phyloP scores from a whole-genome alignment of 2,888 invertebrate genomes.

The Lasius platythorax region DNA sequence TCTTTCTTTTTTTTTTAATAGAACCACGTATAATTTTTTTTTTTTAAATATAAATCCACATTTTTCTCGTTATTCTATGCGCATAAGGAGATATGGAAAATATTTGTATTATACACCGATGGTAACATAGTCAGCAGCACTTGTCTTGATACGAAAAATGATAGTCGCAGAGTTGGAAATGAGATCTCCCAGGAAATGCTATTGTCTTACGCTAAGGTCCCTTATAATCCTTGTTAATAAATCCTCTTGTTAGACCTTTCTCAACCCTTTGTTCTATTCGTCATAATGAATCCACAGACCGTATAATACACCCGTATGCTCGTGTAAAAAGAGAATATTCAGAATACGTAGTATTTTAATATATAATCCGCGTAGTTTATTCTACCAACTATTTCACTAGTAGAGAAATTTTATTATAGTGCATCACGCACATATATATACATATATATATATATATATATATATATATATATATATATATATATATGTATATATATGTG shows the following conservation, averaged over 20 bases:
- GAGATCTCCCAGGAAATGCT: conserved; percentile 48
- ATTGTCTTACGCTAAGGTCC: conserved; percentile 48
- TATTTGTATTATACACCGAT: conserved; percentile 9
- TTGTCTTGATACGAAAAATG: conserved; percentile 37
- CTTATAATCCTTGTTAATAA: conserved; percentile 53
- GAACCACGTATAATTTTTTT: neutral
- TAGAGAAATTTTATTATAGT: conserved; percentile 23
- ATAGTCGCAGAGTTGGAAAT: conserved; percentile 32
- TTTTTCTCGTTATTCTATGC: neutral
- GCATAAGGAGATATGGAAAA: neutral
- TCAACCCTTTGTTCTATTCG: conserved; percentile 46
- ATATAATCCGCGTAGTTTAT: conserved; percentile 28
- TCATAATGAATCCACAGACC: conserved; percentile 47
- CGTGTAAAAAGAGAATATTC: conserved; percentile 29
- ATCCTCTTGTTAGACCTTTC: conserved; percentile 47
- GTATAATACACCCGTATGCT: conserved; percentile 21
- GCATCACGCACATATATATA: neutral
- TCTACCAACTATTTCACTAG: conserved; percentile 20
- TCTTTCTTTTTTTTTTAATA: neutral
- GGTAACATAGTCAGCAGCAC: conserved; percentile 23
- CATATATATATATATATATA: too few relatives aligned
- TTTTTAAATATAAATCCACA: neutral
- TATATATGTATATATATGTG: too few relatives aligned
- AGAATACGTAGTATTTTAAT: conserved; percentile 27
- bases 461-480: neutral